These are phyloP conservation scores for Rotaria sp. DNA, from an alignment of 2,888 invertebrate species.

Conservation along the genomic window DNA sequence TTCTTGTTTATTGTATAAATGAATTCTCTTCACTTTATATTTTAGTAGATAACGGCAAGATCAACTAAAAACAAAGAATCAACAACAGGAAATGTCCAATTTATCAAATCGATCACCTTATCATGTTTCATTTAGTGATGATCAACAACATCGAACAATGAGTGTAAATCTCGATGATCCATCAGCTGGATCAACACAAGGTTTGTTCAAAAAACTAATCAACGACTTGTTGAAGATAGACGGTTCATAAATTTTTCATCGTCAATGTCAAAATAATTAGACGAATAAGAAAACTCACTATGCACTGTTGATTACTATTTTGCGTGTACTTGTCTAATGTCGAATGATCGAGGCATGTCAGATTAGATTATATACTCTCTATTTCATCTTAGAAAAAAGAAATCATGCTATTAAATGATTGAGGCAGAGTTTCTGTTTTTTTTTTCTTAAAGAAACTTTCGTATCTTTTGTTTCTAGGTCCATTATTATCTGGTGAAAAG, in stretches of 20 bases:
- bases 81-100: not conserved
- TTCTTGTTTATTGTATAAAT: not conserved
- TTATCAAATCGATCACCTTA: not conserved
- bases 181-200: not conserved
- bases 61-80: not conserved
- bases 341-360: not conserved
- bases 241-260: not conserved
- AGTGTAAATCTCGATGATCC: not conserved
- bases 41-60: not conserved
- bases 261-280: not conserved
- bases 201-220: not conserved
- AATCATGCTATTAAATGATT: too few species aligned
- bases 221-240: not conserved
- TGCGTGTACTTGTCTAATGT: not conserved
- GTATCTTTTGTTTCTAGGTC: not conserved
- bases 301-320: not conserved
- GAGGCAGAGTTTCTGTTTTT: too few species aligned
- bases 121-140: not conserved
- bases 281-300: not conserved
- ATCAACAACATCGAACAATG: not conserved
- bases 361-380: too few species aligned
- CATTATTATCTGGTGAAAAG: not conserved
- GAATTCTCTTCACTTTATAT: not conserved
- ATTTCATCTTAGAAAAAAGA: too few species aligned
- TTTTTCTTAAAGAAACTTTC: not conserved